Evolutionary conservation across 2,888 invertebrate genomes (phyloP), one percentile per base, ranked within the genome.

Genomic region (Monopis laevigella): DNA sequence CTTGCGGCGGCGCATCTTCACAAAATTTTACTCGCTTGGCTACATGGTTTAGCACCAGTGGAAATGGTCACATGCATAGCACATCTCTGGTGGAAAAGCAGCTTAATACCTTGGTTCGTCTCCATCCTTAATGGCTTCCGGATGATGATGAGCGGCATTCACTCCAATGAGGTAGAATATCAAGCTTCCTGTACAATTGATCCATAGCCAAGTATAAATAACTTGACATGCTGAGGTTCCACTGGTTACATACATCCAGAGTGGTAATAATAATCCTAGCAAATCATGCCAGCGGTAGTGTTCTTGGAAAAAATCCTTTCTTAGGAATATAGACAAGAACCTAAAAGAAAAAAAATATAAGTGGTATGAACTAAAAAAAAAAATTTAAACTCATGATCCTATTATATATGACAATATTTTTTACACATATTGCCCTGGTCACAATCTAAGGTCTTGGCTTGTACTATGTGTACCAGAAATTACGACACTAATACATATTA

Each of bases 131-230:
- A 88, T 89, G 36, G 89, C 85, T 41, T 88, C 84, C 0, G 91
- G 92, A 62, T 92, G 90, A 59, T 93, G 92, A 66, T 93, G 93
- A 0, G 88, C 91, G 3, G 90, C 92, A 56, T 86, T 90, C 1
- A 88, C 52, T 2, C 88, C 92, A 46, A 90, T 85, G 1, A 75
- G 52, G 2, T 70, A 77, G 57, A 92, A 89, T 1, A 82, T 54
- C 24, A 86, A 82, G 51, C 90, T 88, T 0, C 68, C 77, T 0
- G 82, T 58, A 12, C 82, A 52, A n/a, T 83, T 54, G 10, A 88
- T 82, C 50, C 83, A 62, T 0, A 86, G 45, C 87, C 88, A 91
- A 53, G 70, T 66, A 10, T 59, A 47, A 0, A 85, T 2, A 0
- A 71, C 74, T 2, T 65, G 53, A 10, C 54, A 49, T 1, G 65